A percentile compares a stretch with the other conserved stretches of the same genome.
phyloP scores from a whole-genome alignment of 1,140 invertebrate species.

The Druon quercuslanigerum region DNA sequence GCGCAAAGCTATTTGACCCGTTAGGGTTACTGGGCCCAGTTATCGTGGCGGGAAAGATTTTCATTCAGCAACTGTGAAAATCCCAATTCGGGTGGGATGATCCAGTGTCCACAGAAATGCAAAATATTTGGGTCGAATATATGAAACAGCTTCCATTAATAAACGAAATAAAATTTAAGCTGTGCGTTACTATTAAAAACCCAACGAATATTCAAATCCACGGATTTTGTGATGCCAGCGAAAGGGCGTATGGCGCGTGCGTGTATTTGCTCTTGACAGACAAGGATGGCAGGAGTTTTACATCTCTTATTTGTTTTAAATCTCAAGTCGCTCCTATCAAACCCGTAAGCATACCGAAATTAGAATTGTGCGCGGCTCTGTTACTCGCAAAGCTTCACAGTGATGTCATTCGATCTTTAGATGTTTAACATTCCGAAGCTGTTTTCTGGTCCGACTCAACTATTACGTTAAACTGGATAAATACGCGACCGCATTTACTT shows the following conservation, averaged over 20 bases:
- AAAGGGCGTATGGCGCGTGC: constrained; percentile 35
- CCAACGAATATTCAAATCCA: background rate
- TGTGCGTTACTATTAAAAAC: constrained; percentile 3
- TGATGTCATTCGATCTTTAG: background rate
- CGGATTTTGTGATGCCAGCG: constrained; percentile 43
- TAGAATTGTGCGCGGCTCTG: constrained; percentile 38
- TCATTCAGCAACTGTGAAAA: constrained; percentile 35
- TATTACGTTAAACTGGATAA: constrained; percentile 50
- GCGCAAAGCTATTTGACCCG: constrained; percentile 39
- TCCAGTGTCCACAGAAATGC: constrained; percentile 32
- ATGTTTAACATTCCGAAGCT: background rate
- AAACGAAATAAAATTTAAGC: background rate
- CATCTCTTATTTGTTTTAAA: constrained; percentile 34
- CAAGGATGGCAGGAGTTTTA: too few species aligned
- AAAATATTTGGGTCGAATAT: constrained; percentile 33
- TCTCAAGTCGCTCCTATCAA: constrained; percentile 37
- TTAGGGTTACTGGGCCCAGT: constrained; percentile 28
- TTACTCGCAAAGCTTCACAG: constrained; percentile 18
- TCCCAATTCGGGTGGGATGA: constrained; percentile 34
- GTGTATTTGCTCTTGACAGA: too few species aligned
- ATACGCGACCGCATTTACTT: constrained; percentile 43
- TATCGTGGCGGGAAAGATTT: constrained; percentile 32
- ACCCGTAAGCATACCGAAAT: constrained; percentile 10
- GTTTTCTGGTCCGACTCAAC: constrained; percentile 45
- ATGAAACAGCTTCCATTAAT: background rate